Conservation (phyloP, 1,140 invertebrate species). For the Formica exsecta region DNA sequence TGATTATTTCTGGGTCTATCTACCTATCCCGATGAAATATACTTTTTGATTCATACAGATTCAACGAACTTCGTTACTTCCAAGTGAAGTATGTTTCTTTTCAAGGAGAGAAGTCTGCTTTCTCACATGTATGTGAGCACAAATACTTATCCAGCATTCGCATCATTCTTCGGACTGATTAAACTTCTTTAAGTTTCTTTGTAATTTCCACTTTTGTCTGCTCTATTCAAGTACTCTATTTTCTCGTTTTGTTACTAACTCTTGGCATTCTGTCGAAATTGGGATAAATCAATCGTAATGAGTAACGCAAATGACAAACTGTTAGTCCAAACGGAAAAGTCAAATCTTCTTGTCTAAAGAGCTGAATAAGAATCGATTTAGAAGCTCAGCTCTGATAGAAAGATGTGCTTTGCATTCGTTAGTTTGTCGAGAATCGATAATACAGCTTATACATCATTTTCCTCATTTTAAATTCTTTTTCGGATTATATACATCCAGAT, state of each 20-base stretch:
- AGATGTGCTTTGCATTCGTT: conserved; percentile 45
- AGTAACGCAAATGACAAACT: conserved; percentile 46
- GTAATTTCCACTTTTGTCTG: conserved; percentile 58
- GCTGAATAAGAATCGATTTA: conserved; percentile 31
- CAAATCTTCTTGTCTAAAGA: conserved; percentile 9
- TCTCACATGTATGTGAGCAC: conserved; percentile 40
- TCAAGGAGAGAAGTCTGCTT: conserved; percentile 15
- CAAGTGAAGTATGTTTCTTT: conserved; percentile 56
- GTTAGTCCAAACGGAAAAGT: conserved; percentile 38
- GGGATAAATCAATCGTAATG: conserved; percentile 31
- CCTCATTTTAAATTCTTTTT: conserved; percentile 23
- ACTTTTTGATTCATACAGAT: conserved; percentile 51
- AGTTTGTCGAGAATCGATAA: conserved; percentile 35
- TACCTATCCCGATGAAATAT: conserved; percentile 50
- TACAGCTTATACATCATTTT: conserved; percentile 25
- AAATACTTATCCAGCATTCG: neutral
- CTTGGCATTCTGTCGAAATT: conserved; percentile 36
- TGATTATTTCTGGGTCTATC: conserved; percentile 40
- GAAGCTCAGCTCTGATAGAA: conserved; percentile 11
- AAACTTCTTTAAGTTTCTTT: conserved; percentile 61
- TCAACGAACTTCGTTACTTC: conserved; percentile 55
- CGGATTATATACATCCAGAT: neutral
- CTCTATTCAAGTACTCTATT: conserved; percentile 31
- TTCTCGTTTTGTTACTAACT: conserved; percentile 34
- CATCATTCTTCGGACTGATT: conserved; percentile 68